Evolutionary conservation across 2,888 invertebrate genomes (phyloP).

Genomic region (Apoda limacodes): DNA sequence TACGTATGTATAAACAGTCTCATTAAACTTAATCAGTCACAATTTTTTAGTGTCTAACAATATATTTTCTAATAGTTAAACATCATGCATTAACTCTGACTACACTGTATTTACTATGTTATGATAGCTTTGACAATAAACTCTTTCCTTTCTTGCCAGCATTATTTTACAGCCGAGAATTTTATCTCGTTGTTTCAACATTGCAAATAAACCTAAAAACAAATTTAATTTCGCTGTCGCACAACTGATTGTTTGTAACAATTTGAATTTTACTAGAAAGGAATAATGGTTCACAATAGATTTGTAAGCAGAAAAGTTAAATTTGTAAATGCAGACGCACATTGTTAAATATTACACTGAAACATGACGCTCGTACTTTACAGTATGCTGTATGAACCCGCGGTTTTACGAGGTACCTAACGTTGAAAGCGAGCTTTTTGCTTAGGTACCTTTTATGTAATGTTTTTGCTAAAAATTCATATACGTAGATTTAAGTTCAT

Average conservation of each 20-base stretch:
- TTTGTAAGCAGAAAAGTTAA: conserved; percentile 22
- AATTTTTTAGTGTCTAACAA: too few species aligned
- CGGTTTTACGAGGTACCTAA: conserved; percentile 43
- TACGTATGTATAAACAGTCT: too few species aligned
- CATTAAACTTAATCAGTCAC: too few species aligned
- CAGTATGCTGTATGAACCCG: conserved; percentile 41
- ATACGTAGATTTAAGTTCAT: too few species aligned
- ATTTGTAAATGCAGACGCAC: conserved; percentile 31
- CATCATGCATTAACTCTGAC: too few species aligned
- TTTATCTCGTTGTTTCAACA: conserved; percentile 47
- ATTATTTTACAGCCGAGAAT: conserved; percentile 49
- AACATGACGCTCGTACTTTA: conserved; percentile 42
- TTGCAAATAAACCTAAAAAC: conserved; percentile 43
- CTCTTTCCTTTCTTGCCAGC: conserved; percentile 35
- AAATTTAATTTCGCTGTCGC: conserved; percentile 37
- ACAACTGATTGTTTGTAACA: conserved; percentile 24
- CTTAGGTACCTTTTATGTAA: too few species aligned
- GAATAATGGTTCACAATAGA: conserved; percentile 21
- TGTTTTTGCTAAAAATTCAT: too few species aligned
- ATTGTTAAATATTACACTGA: conserved; percentile 45
- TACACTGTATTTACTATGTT: conserved; percentile 23
- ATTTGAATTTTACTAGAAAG: conserved; percentile 31
- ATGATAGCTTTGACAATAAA: conserved; percentile 43
- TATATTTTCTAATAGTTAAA: too few species aligned
- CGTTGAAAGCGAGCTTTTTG: conserved; percentile 30